phyloP scores from a whole-genome alignment of 2,888 invertebrate genomes.

The Andricus curvator region DNA sequence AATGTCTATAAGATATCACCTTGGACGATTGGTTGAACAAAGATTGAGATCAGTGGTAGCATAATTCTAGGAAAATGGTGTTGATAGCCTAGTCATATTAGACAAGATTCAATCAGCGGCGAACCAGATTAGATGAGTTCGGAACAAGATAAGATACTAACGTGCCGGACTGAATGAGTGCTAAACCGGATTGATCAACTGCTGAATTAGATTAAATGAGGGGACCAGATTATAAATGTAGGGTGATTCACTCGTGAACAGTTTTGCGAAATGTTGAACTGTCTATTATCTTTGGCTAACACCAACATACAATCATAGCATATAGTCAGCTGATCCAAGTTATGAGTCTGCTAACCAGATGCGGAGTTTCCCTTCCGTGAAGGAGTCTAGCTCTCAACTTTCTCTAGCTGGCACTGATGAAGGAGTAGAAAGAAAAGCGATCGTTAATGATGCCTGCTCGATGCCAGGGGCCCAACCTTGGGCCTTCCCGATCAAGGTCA shows the following conservation, averaged over 20 bases:
- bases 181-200: too few species aligned
- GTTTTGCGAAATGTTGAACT: too few species aligned
- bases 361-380: background rate
- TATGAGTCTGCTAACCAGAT: background rate
- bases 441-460: constrained; percentile 36
- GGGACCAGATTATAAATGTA: too few species aligned
- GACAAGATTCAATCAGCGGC: too few species aligned
- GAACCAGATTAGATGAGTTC: too few species aligned
- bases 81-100: too few species aligned
- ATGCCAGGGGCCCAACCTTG: constrained; percentile 36
- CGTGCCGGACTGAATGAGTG: too few species aligned
- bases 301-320: too few species aligned
- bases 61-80: background rate
- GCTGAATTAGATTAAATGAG: too few species aligned
- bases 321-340: background rate
- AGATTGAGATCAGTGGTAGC: background rate
- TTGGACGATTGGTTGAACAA: background rate
- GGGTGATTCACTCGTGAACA: too few species aligned
- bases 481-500: constrained; percentile 46
- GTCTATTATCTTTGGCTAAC: too few species aligned
- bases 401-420: background rate
- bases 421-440: constrained; percentile 33
- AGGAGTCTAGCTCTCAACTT: background rate
- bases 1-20: background rate
- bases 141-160: too few species aligned